Evolutionary conservation across 2,888 invertebrate genomes (phyloP).

Genomic region (Macrophya alboannulata): DNA sequence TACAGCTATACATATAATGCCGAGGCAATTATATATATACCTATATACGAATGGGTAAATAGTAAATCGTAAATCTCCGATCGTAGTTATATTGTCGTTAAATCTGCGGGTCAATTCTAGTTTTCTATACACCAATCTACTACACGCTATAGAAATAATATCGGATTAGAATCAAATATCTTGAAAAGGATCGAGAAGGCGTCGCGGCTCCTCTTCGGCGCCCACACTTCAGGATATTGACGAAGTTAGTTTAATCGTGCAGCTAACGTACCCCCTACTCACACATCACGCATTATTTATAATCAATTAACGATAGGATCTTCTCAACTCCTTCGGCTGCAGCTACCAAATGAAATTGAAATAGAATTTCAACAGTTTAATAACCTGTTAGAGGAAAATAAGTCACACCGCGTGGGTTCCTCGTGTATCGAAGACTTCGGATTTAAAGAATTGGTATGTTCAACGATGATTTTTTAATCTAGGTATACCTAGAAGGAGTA

Average conservation of each 20-base stretch:
- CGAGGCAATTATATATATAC: constrained; percentile 20
- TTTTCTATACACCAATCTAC: not conserved
- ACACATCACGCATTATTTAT: not conserved
- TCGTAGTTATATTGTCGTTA: not conserved
- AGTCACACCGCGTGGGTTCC: not conserved
- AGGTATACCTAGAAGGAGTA: not conserved
- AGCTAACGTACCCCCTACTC: not conserved
- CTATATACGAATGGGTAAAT: not conserved
- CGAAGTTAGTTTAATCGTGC: not conserved
- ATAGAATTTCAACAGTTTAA: not conserved
- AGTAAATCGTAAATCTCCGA: constrained; percentile 31
- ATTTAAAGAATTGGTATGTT: not conserved
- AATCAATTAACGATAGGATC: not conserved
- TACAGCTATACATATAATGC: not conserved
- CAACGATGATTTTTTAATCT: not conserved
- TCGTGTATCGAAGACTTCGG: not conserved
- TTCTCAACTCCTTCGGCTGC: not conserved
- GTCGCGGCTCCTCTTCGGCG: constrained; percentile 27
- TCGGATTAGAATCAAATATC: constrained; percentile 7
- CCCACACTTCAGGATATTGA: constrained; percentile 46
- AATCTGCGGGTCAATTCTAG: not conserved
- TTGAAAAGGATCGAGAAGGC: constrained; percentile 33
- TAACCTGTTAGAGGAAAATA: not conserved
- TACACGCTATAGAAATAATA: constrained; percentile 25
- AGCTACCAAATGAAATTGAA: not conserved